These are phyloP conservation scores for Coregonus ussuriensis DNA, from an alignment of 2,797 vertebrate species.

Conservation along the genomic window DNA sequence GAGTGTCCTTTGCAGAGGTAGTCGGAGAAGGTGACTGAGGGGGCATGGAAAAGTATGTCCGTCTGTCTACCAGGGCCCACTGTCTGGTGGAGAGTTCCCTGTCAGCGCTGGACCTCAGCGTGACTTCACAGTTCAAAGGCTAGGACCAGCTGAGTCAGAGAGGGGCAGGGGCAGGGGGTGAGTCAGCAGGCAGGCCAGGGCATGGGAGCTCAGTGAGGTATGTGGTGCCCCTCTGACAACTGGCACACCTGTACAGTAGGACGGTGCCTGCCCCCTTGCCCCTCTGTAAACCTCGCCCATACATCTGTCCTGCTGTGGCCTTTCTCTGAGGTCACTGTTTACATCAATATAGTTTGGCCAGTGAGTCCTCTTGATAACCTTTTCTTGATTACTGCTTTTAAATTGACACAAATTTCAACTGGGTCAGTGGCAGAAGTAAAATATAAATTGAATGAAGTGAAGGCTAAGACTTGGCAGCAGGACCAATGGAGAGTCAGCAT, in stretches of 20 bases:
- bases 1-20: background rate
- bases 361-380: background rate
- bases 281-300: background rate
- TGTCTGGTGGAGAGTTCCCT: background rate
- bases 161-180: background rate
- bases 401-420: background rate
- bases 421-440: background rate
- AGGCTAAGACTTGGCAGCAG: background rate
- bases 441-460: background rate
- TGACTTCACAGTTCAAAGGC: background rate
- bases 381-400: background rate
- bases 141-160: constrained; percentile 6
- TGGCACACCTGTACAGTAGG: constrained; percentile 27
- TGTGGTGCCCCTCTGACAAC: constrained; percentile 54
- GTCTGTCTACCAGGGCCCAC: background rate
- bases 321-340: background rate
- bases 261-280: background rate
- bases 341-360: background rate
- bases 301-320: background rate
- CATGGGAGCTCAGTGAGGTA: constrained; percentile 48
- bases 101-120: background rate
- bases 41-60: background rate
- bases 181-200: background rate
- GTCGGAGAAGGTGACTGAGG: background rate
- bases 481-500: background rate